These are phyloP conservation scores for Julus scanicus DNA, from an alignment of 2,888 invertebrate species.

Conservation along the genomic window DNA sequence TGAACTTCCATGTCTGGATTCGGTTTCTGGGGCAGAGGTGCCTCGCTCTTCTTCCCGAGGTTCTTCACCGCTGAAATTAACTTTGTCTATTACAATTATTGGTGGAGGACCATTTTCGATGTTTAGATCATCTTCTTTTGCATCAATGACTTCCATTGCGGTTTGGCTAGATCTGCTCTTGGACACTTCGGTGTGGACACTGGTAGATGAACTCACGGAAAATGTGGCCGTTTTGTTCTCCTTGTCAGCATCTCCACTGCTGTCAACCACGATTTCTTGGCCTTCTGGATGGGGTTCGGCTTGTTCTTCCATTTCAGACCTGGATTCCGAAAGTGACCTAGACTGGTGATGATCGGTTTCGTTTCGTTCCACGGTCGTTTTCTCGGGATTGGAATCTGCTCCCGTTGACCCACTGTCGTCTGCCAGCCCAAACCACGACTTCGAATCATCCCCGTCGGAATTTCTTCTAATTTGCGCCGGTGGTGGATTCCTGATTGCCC, in stretches of 20 bases:
- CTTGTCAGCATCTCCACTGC: neutral
- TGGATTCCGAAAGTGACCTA: neutral
- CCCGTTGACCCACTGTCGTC: neutral
- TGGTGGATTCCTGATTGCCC: neutral
- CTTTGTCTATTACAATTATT: constrained; percentile 54
- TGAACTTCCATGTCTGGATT: neutral
- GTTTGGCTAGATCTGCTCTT: neutral
- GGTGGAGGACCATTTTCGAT: constrained; percentile 44
- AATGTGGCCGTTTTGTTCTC: constrained; percentile 50
- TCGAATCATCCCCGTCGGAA: neutral
- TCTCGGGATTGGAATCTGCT: constrained; percentile 47
- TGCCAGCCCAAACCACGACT: constrained; percentile 45
- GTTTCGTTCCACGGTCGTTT: neutral
- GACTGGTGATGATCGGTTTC: constrained; percentile 47
- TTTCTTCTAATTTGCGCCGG: constrained; percentile 2
- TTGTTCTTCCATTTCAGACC: constrained; percentile 5
- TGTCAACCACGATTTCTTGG: neutral
- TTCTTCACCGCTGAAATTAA: neutral
- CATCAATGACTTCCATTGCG: neutral
- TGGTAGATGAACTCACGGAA: constrained; percentile 55
- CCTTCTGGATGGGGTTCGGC: neutral
- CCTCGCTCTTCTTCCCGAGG: neutral
- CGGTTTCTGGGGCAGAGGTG: neutral
- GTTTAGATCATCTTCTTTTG: neutral
- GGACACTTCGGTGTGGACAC: constrained; percentile 53